A percentile compares a stretch with the other conserved stretches of the same genome.
These are phyloP conservation scores for Neelides sp. DNA, from an alignment of 1,140 invertebrate species.

Conservation along the genomic window DNA sequence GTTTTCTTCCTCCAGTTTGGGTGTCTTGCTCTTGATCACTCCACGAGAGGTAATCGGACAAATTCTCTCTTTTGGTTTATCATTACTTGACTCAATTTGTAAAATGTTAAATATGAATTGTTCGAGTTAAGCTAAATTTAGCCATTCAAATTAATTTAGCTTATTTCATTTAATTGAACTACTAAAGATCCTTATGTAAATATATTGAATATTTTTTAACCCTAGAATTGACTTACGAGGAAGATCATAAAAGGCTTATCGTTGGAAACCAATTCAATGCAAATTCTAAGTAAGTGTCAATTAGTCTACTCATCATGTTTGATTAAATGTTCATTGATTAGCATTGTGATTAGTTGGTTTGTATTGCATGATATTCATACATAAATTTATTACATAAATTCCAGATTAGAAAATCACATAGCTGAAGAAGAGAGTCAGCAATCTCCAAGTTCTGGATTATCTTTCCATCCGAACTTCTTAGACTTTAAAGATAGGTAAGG, in stretches of 20 bases:
- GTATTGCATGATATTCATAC: too few species aligned
- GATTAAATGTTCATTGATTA: too few species aligned
- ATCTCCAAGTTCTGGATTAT: conserved; percentile 16
- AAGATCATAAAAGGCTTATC: conserved; percentile 23
- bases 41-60: conserved; percentile 10
- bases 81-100: not conserved
- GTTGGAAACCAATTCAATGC: conserved; percentile 19
- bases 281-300: conserved; percentile 11
- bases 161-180: not conserved
- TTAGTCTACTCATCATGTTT: too few species aligned
- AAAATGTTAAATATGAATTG: not conserved
- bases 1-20: conserved; percentile 22
- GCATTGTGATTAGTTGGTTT: too few species aligned
- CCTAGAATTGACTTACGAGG: conserved; percentile 23
- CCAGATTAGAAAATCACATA: conserved; percentile 7
- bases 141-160: not conserved
- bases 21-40: conserved; percentile 21
- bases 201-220: not conserved
- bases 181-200: not conserved
- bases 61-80: not conserved
- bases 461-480: conserved; percentile 34
- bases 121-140: not conserved
- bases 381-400: too few species aligned
- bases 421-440: conserved; percentile 17
- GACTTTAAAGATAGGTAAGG: conserved; percentile 56